Percentiles rank a stretch among this genome's conserved stretches.
Evolutionary conservation across 2,113 vertebrate species (phyloP).

Genomic region (Stegastes partitus): DNA sequence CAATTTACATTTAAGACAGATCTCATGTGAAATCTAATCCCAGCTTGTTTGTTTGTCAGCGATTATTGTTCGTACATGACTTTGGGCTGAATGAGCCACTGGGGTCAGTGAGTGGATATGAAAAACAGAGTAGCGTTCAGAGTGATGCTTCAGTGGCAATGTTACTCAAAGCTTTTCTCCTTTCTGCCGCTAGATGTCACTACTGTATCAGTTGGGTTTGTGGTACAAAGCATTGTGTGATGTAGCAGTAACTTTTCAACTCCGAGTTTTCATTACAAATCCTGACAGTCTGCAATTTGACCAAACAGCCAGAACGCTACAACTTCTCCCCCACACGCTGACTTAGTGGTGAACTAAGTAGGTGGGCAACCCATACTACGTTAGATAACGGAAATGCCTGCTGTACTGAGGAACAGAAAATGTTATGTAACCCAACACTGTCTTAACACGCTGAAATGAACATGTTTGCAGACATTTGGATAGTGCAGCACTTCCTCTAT

Average conservation of each 20-base stretch:
- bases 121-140: no score
- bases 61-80: neutral
- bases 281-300: no score
- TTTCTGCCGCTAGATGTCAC: conserved; percentile 71
- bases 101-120: no score
- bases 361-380: neutral
- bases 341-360: neutral
- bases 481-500: conserved; percentile 1
- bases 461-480: neutral
- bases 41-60: neutral
- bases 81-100: neutral
- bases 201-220: conserved; percentile 8
- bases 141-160: neutral
- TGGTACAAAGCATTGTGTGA: neutral
- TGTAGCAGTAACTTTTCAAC: neutral
- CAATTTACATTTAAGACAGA: no score
- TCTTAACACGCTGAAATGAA: neutral
- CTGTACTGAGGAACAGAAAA: conserved; percentile 20
- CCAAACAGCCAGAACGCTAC: neutral
- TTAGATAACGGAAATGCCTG: neutral
- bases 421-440: neutral
- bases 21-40: neutral
- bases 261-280: neutral
- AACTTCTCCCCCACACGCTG: neutral
- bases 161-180: neutral